A percentile compares a stretch with the other conserved stretches of the same genome.
phyloP scores from a whole-genome alignment of 2,888 invertebrate genomes.

The Ceraclea dissimilis region DNA sequence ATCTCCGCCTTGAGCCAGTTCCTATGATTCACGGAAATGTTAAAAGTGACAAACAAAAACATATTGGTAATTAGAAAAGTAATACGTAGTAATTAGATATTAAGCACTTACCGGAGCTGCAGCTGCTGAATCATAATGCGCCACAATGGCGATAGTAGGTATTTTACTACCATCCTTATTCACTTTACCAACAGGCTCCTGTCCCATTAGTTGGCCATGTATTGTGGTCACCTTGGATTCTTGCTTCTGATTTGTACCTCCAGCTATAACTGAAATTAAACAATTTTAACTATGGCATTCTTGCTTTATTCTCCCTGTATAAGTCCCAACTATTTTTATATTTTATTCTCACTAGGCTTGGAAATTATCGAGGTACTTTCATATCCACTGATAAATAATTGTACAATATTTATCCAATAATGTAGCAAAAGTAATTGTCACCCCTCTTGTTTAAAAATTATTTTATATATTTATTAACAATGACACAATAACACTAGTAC shows the following conservation, averaged over 20 bases:
- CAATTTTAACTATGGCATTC: no score
- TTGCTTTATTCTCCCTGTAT: no score
- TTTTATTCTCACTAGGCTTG: no score
- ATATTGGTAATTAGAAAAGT: neutral
- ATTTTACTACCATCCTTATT: conserved; percentile 37
- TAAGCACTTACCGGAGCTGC: conserved; percentile 72
- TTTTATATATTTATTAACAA: no score
- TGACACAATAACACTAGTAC: no score
- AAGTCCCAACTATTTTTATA: no score
- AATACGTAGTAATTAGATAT: no score
- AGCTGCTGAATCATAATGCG: conserved; percentile 89
- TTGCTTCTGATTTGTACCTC: conserved; percentile 60
- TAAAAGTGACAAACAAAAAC: neutral
- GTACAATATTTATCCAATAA: no score
- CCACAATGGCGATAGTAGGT: conserved; percentile 83
- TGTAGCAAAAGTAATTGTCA: no score
- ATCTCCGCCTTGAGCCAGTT: conserved; percentile 81
- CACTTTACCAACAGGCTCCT: conserved; percentile 54
- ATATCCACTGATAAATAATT: no score
- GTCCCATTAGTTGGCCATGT: conserved; percentile 74
- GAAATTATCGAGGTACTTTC: no score
- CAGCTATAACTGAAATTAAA: conserved; percentile 55
- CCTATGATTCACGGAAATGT: conserved; percentile 45
- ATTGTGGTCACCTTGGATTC: conserved; percentile 83
- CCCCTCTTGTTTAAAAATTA: no score